Percentiles rank a stretch among this genome's conserved stretches.
phyloP scores from a whole-genome alignment of 2,888 invertebrate species.

The Acanthosepion esculentum region DNA sequence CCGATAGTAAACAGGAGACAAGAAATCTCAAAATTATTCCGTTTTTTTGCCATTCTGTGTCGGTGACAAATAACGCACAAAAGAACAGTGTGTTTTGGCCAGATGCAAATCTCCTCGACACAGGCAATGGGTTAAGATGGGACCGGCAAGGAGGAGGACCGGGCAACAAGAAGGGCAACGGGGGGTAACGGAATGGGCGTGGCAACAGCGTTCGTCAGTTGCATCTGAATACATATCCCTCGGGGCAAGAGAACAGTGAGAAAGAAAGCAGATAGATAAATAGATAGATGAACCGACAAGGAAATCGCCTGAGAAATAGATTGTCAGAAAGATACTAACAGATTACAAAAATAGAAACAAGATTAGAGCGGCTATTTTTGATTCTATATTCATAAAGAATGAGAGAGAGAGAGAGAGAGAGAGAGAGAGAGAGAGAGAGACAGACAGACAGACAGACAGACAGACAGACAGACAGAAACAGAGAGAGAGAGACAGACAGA shows the following conservation, averaged over 20 bases:
- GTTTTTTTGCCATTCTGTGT: background rate
- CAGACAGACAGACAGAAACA: too few species aligned
- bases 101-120: background rate
- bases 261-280: background rate
- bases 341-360: background rate
- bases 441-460: too few species aligned
- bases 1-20: background rate
- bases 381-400: too few species aligned
- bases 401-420: too few species aligned
- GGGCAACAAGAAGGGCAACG: background rate
- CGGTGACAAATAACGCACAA: background rate
- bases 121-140: background rate
- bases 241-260: background rate
- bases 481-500: too few species aligned
- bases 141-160: background rate
- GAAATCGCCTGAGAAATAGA: background rate
- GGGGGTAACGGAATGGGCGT: background rate
- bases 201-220: conserved; percentile 23
- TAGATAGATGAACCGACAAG: background rate
- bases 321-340: background rate
- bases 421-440: too few species aligned
- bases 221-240: background rate
- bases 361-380: too few species aligned
- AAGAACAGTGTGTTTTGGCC: background rate
- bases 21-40: background rate